phyloP scores from a whole-genome alignment of 2,113 vertebrate genomes.

The Scopus umbretta region DNA sequence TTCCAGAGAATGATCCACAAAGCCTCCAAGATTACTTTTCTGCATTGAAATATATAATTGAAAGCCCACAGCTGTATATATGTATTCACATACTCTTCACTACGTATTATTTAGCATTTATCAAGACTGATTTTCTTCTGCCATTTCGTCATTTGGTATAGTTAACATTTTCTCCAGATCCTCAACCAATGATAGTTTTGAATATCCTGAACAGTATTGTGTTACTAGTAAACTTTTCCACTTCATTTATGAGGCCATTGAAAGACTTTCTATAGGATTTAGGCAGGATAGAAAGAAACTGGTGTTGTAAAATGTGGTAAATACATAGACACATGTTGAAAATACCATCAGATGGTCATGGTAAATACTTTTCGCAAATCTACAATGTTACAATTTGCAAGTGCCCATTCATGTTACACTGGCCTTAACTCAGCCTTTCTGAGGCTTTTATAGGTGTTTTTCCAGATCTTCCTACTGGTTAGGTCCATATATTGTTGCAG shows the following conservation, averaged over 20 bases:
- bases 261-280: neutral
- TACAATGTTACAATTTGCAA: neutral
- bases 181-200: neutral
- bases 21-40: neutral
- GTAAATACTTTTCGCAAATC: neutral
- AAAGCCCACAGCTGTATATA: neutral
- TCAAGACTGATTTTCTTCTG: neutral
- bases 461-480: neutral
- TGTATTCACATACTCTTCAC: neutral
- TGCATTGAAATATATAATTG: neutral
- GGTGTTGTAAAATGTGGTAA: neutral
- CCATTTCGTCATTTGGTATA: neutral
- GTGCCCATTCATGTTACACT: neutral
- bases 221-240: neutral
- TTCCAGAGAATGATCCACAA: neutral
- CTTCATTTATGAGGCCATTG: neutral
- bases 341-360: neutral
- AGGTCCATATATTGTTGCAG: neutral
- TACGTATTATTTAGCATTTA: neutral
- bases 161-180: neutral
- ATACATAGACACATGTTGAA: neutral
- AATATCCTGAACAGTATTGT: neutral
- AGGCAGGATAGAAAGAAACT: neutral
- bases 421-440: neutral
- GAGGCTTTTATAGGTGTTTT: neutral